A percentile compares a stretch with the other conserved stretches of the same genome.
These are phyloP conservation scores for Lutraria rhynchaena DNA, from an alignment of 1,140 invertebrate genomes.

Conservation along the genomic window DNA sequence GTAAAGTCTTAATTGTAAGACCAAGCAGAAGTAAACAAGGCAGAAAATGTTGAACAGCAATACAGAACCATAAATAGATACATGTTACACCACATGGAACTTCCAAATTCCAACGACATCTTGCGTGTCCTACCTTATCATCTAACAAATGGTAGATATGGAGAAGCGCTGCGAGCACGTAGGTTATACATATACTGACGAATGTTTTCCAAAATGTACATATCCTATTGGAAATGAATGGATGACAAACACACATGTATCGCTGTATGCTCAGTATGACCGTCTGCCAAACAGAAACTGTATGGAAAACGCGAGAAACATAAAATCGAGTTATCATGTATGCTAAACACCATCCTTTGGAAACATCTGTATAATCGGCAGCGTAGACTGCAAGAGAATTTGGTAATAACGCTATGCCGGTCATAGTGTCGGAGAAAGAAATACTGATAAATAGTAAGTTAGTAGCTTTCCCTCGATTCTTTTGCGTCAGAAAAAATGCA, in stretches of 20 bases:
- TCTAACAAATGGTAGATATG: constrained; percentile 46
- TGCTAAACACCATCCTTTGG: background rate
- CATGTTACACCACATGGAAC: constrained; percentile 30
- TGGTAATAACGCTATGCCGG: constrained; percentile 31
- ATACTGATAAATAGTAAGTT: constrained; percentile 49
- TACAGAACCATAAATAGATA: constrained; percentile 48
- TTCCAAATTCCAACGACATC: constrained; percentile 37
- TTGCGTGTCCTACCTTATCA: background rate
- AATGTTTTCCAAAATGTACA: constrained; percentile 53
- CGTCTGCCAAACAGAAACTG: constrained; percentile 55
- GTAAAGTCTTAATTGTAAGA: constrained; percentile 20
- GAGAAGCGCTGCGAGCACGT: background rate
- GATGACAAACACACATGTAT: constrained; percentile 57
- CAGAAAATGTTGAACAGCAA: constrained; percentile 33
- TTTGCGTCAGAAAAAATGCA: constrained; percentile 31
- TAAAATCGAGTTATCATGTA: constrained; percentile 42
- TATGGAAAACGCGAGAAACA: constrained; percentile 47
- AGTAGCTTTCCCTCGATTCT: constrained; percentile 35
- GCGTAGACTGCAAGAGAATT: constrained; percentile 35
- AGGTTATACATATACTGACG: constrained; percentile 6
- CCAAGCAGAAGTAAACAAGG: constrained; percentile 33
- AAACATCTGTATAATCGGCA: background rate
- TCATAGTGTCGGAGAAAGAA: constrained; percentile 54
- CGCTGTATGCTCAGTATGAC: constrained; percentile 42
- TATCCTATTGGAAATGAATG: constrained; percentile 29